These are phyloP conservation scores for Corapipo altera DNA, from an alignment of 2,113 vertebrate species.

Conservation along the genomic window DNA sequence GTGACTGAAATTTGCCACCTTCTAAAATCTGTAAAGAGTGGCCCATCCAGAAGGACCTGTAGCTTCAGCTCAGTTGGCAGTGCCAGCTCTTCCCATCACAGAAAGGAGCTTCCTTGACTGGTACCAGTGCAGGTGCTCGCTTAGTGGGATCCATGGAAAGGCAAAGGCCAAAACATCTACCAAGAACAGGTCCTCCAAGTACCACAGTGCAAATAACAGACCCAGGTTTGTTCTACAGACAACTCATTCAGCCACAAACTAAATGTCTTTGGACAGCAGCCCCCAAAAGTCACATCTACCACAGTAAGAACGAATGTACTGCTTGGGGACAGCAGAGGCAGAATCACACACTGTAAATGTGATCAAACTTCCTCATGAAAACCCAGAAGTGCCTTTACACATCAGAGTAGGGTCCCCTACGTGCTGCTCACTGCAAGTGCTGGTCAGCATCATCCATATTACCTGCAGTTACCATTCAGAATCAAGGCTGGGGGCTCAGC, in stretches of 20 bases:
- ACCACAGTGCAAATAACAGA: not conserved
- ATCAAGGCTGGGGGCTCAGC: not conserved
- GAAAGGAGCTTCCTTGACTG: not conserved
- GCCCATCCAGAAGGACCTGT: not conserved
- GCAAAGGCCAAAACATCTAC: not conserved
- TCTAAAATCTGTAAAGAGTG: not conserved
- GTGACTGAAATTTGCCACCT: not conserved
- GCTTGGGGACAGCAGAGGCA: not conserved
- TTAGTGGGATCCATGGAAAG: not conserved
- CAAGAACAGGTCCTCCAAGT: not conserved
- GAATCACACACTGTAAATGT: not conserved
- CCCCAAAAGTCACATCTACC: not conserved
- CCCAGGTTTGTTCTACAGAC: not conserved
- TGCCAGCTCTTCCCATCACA: not conserved
- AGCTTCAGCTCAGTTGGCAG: not conserved
- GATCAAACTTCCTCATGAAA: not conserved
- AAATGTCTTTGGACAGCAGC: not conserved
- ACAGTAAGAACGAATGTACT: not conserved
- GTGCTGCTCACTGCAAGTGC: not conserved
- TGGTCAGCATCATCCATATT: not conserved
- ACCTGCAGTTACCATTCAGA: fast-evolving
- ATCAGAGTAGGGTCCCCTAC: not conserved
- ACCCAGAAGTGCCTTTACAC: not conserved
- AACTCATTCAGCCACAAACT: not conserved
- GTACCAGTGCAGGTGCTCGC: fast-evolving